A percentile compares a stretch with the other conserved stretches of the same genome.
Conservation (phyloP, 1,140 invertebrate genomes). For the Cataglyphis hispanica region DNA sequence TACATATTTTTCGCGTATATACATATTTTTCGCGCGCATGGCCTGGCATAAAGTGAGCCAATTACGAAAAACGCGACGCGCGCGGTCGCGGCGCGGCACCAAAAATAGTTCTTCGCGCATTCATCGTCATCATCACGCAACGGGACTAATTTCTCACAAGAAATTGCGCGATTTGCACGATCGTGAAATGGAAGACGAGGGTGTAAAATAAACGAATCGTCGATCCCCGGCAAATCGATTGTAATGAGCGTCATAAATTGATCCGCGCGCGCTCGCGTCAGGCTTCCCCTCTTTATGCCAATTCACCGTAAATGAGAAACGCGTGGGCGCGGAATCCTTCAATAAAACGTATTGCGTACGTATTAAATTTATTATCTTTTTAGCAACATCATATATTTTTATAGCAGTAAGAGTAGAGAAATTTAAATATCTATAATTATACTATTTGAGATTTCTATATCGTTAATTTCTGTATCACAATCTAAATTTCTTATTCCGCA, state of each 20-base stretch:
- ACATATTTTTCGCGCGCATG: conserved; percentile 69
- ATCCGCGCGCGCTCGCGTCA: not conserved
- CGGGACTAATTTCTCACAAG: conserved; percentile 25
- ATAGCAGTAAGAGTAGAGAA: not conserved
- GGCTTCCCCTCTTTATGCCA: conserved; percentile 4
- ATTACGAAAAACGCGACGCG: conserved; percentile 64
- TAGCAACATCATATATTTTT: not conserved
- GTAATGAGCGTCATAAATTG: conserved; percentile 35
- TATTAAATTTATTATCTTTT: no score
- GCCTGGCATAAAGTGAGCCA: conserved; percentile 69
- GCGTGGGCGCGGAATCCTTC: conserved; percentile 5
- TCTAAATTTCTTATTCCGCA: conserved; percentile 34
- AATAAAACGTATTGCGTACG: not conserved
- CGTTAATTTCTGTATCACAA: conserved; percentile 2
- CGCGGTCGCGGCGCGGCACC: not conserved
- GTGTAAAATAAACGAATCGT: conserved; percentile 34
- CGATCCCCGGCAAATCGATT: conserved; percentile 10
- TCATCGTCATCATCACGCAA: conserved; percentile 18
- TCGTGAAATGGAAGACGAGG: not conserved
- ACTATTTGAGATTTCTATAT: not conserved
- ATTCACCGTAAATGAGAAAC: conserved; percentile 21
- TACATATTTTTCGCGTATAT: no score
- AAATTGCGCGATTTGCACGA: conserved; percentile 45
- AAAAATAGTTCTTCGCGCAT: conserved; percentile 15
- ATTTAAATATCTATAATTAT: not conserved